These are phyloP conservation scores for Trissolcus japonicus DNA, from an alignment of 2,888 invertebrate species.

Conservation along the genomic window DNA sequence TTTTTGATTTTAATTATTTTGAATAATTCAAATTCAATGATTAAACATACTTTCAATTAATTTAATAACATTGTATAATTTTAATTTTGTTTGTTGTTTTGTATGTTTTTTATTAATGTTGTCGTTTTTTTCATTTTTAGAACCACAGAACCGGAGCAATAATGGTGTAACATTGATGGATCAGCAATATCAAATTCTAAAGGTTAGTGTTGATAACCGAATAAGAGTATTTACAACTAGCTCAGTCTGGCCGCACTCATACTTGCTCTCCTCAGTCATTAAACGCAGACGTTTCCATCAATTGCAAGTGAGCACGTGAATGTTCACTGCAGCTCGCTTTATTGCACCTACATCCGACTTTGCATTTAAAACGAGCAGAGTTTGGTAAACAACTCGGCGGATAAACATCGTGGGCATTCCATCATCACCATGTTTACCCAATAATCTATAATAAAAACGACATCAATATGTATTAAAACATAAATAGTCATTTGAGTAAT, in stretches of 20 bases:
- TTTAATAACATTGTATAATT: neutral
- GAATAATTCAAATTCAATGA: too few species aligned
- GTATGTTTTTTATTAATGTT: too few species aligned
- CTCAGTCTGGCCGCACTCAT: slow-evolving; percentile 59
- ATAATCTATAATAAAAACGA: too few species aligned
- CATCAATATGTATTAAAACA: too few species aligned
- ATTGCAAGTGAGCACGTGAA: slow-evolving; percentile 34
- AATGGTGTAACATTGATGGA: too few species aligned
- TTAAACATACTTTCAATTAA: too few species aligned
- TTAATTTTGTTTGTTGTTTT: neutral
- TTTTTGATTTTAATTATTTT: too few species aligned
- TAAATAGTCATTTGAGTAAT: too few species aligned
- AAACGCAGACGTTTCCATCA: slow-evolving; percentile 46
- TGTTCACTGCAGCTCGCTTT: slow-evolving; percentile 17
- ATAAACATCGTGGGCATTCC: too few species aligned
- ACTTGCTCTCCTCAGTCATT: slow-evolving; percentile 59
- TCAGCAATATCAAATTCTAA: slow-evolving; percentile 32
- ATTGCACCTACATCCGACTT: slow-evolving; percentile 11
- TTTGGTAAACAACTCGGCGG: slow-evolving; percentile 3
- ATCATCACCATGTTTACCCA: too few species aligned
- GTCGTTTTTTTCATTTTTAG: too few species aligned
- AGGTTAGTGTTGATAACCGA: slow-evolving; percentile 53
- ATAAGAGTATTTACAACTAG: slow-evolving; percentile 53
- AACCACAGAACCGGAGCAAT: too few species aligned
- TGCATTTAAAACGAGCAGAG: slow-evolving; percentile 8